Evolutionary conservation across 2,113 vertebrate genomes (phyloP).

Genomic region (Entomyzon cyanotis): DNA sequence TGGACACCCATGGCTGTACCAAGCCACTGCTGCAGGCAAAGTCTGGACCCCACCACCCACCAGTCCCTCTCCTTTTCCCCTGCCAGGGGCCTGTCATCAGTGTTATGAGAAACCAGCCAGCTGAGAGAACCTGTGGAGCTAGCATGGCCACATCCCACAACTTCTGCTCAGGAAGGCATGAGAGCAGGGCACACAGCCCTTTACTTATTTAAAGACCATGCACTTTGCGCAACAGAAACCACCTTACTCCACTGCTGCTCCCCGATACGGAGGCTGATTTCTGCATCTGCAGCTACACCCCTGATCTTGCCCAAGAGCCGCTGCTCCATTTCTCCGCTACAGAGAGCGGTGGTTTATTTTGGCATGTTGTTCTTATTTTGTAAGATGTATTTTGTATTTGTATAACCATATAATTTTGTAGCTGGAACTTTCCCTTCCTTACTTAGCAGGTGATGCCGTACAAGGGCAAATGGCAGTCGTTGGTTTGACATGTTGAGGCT

Average conservation of each 20-base stretch:
- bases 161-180: background rate
- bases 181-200: background rate
- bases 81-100: background rate
- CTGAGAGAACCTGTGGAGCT: background rate
- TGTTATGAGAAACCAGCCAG: background rate
- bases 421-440: slow-evolving; percentile 58
- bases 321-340: background rate
- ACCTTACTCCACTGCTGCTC: background rate
- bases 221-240: slow-evolving; percentile 41
- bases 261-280: background rate
- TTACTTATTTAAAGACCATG: background rate
- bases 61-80: background rate
- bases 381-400: slow-evolving; percentile 46
- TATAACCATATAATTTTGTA: slow-evolving; percentile 47
- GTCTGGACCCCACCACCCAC: background rate
- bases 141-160: rapidly evolving
- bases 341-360: slow-evolving; percentile 39
- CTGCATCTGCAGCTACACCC: background rate
- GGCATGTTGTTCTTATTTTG: slow-evolving; percentile 43
- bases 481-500: background rate
- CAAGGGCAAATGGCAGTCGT: background rate
- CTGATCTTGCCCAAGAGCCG: slow-evolving; percentile 38
- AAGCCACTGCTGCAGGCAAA: background rate
- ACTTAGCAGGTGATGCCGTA: slow-evolving; percentile 10
- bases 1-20: background rate